Percentiles rank a stretch among this genome's conserved stretches.
phyloP scores from a whole-genome alignment of 2,113 vertebrate genomes.

The Noturus placidus region DNA sequence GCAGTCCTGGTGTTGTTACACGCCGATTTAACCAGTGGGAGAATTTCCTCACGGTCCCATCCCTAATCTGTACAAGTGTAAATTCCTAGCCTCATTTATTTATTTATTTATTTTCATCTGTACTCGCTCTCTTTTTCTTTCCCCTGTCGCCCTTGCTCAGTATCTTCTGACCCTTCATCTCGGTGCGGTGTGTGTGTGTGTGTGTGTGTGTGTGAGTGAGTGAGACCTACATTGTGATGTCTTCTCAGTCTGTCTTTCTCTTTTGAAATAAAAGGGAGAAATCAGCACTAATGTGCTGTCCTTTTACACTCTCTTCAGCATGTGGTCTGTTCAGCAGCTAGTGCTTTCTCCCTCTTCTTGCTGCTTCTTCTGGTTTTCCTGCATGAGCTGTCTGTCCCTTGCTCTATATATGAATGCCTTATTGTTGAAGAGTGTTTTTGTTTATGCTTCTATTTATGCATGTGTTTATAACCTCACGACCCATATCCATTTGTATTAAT shows the following conservation, averaged over 20 bases:
- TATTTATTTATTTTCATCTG: background rate
- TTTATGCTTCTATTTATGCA: constrained; percentile 12
- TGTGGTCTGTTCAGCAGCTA: constrained; percentile 15
- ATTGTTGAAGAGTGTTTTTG: constrained; percentile 47
- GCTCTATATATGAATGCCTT: constrained; percentile 49
- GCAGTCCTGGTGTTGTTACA: too few relatives aligned
- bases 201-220: too few relatives aligned
- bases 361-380: background rate
- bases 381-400: constrained; percentile 34
- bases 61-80: background rate
- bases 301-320: background rate
- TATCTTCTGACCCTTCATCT: constrained; percentile 1
- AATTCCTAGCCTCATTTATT: background rate
- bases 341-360: background rate
- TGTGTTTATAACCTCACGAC: constrained; percentile 7
- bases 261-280: constrained; percentile 1
- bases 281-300: constrained; percentile 15
- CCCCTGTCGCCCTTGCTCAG: background rate
- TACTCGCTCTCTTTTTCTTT: background rate
- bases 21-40: too few relatives aligned
- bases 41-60: too few relatives aligned
- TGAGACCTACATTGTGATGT: constrained; percentile 60
- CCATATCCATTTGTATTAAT: background rate
- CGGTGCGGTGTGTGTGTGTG: constrained; percentile 42
- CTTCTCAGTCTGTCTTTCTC: constrained; percentile 45